These are phyloP conservation scores for Bothrops jararaca DNA, from an alignment of 2,113 vertebrate genomes.

Conservation along the genomic window DNA sequence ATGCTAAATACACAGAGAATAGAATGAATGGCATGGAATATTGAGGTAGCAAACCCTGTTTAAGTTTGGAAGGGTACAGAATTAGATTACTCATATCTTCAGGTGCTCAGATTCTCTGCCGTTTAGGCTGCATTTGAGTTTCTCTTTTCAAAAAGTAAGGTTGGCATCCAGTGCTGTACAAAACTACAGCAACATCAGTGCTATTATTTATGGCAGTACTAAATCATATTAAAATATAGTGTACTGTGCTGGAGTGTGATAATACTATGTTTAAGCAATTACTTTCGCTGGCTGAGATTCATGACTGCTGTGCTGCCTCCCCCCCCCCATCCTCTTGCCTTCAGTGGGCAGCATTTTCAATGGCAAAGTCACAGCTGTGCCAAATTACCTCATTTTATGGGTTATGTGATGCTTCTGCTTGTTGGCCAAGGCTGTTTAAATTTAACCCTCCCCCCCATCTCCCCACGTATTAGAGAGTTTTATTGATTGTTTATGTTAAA, in stretches of 20 bases:
- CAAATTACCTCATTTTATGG: neutral
- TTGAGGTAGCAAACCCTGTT: neutral
- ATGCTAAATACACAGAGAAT: neutral
- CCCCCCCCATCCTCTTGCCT: neutral
- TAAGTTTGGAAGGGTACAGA: neutral
- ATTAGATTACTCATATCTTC: neutral
- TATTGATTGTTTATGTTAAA: neutral
- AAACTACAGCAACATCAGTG: neutral
- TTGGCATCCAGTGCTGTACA: neutral
- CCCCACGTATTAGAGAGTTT: neutral
- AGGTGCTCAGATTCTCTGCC: neutral
- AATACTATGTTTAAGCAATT: conserved; percentile 25
- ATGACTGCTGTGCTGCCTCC: neutral
- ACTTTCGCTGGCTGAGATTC: neutral
- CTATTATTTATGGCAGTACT: conserved; percentile 28
- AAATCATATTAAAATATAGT: conserved; percentile 18
- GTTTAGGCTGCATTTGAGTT: neutral
- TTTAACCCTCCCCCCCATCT: neutral
- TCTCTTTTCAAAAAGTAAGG: accelerated
- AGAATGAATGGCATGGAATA: neutral
- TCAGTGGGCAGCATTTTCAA: neutral
- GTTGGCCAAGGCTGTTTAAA: conserved; percentile 2
- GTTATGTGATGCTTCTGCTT: neutral
- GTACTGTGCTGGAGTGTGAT: conserved; percentile 18
- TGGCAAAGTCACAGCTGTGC: conserved; percentile 11